phyloP scores from a whole-genome alignment of 2,888 invertebrate species.

The Tenthredo distinguenda region DNA sequence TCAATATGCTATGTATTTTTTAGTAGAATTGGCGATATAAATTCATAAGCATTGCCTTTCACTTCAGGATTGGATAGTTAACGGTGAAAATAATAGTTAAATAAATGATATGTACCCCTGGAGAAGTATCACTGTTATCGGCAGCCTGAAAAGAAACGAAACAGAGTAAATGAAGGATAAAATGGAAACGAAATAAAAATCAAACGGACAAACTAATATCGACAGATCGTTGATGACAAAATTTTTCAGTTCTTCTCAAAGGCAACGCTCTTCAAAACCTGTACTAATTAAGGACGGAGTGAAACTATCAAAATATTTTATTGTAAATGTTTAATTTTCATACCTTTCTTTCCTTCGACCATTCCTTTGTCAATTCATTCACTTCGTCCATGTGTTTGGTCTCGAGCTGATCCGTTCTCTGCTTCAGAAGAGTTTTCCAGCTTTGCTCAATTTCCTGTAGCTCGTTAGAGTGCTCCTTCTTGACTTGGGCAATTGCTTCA shows the following conservation, averaged over 20 bases:
- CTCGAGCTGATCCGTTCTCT: constrained; percentile 69
- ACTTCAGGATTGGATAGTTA: background rate
- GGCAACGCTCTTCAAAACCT: background rate
- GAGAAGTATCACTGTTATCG: constrained; percentile 50
- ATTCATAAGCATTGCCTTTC: background rate
- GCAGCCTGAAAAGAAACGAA: constrained; percentile 54
- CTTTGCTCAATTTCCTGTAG: constrained; percentile 72
- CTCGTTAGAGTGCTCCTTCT: constrained; percentile 70
- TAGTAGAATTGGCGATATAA: background rate
- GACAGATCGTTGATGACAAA: background rate
- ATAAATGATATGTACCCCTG: constrained; percentile 46
- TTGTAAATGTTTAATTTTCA: background rate
- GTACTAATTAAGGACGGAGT: background rate
- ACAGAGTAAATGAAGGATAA: constrained; percentile 55
- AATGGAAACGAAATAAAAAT: constrained; percentile 48
- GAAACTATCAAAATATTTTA: background rate
- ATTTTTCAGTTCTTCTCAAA: background rate
- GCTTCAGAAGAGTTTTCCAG: constrained; percentile 71
- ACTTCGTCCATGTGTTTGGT: constrained; percentile 71
- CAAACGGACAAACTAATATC: constrained; percentile 13
- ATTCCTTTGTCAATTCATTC: constrained; percentile 74
- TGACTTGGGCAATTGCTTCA: constrained; percentile 65
- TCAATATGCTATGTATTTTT: background rate
- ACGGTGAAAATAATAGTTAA: constrained; percentile 5
- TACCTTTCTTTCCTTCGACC: constrained; percentile 76